Evolutionary conservation across 2,888 invertebrate species (phyloP), one percentile per base, ranked within the genome.

Genomic region (Actias luna): DNA sequence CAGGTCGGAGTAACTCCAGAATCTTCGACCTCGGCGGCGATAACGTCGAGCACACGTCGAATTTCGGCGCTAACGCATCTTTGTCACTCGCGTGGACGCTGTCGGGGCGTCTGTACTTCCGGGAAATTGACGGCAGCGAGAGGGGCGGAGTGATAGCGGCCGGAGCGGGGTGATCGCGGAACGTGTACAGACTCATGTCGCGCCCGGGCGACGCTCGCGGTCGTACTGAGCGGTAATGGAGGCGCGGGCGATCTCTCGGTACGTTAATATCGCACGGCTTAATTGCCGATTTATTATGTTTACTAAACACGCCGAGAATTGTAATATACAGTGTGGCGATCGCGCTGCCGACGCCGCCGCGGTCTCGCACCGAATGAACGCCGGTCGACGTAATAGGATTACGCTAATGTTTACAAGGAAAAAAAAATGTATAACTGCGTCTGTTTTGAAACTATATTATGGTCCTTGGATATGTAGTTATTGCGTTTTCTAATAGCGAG

Each of bases 21-120:
- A 93, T 89, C 67, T 79, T 83, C 12, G 86, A 80, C 29, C 92
- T 80, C 14, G 90, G 85, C 0, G 92, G 88, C 2, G 89, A 84
- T 46, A 90, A 79, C 3, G 78, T 76, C 16, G 84, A 70, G 66
- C 81, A 82, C 63, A 87, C 77, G 63, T 92, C 90, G 68, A 83
- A 91, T 67, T 84, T 84, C 7, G 90, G 73, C 62, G 89, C 82
- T n/a, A 89, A 72, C 72, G 71, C 63, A 79, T 63, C 67, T 80
- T 76, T 73, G 22, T 50, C 46, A 25, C 22, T 25, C 8, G 46
- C 12, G 25, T 50, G 25, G 12, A 50, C 25, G 12, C 25, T 50
- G 25, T 25, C 12, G 25, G 25, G 46, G 22, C 14, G 46, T 12
- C 25, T 50, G 12, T 12, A 50, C 4, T 50, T 50, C 12, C 10